Conservation (phyloP, 2,888 invertebrate species). For the Cyclophora punctaria region DNA sequence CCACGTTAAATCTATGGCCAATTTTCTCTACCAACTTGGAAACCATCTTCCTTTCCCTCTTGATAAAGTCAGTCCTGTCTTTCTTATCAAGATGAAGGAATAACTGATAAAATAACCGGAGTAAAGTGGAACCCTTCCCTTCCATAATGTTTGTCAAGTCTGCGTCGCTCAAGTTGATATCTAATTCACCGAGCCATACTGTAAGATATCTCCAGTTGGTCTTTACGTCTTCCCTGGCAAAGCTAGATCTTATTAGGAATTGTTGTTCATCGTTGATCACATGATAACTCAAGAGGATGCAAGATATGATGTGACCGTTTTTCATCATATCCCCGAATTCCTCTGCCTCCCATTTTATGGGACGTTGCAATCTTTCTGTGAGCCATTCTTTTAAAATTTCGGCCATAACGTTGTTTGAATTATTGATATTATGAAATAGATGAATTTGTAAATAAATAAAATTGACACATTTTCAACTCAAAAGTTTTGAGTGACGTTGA, state of each 20-base stretch:
- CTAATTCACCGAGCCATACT: slow-evolving; percentile 70
- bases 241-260: slow-evolving; percentile 56
- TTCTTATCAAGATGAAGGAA: slow-evolving; percentile 76
- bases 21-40: slow-evolving; percentile 55
- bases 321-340: slow-evolving; percentile 73
- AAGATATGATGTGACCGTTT: slow-evolving; percentile 74
- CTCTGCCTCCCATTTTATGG: slow-evolving; percentile 70
- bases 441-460: no score
- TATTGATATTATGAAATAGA: no score
- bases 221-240: slow-evolving; percentile 50
- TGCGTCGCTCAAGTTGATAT: slow-evolving; percentile 55
- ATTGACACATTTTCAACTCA: no score
- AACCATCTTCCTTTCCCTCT: slow-evolving; percentile 58
- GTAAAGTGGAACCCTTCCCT: slow-evolving; percentile 64
- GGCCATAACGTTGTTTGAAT: slow-evolving; percentile 51
- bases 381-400: slow-evolving; percentile 78
- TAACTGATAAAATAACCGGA: slow-evolving; percentile 77
- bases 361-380: slow-evolving; percentile 67
- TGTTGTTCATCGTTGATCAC: slow-evolving; percentile 74
- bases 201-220: slow-evolving; percentile 69
- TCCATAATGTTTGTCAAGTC: slow-evolving; percentile 65
- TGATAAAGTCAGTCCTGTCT: slow-evolving; percentile 71
- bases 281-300: slow-evolving; percentile 74
- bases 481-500: no score
- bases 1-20: slow-evolving; percentile 49